Evolutionary conservation across 2,113 vertebrate genomes (phyloP).

Genomic region (Aegithalos caudatus): DNA sequence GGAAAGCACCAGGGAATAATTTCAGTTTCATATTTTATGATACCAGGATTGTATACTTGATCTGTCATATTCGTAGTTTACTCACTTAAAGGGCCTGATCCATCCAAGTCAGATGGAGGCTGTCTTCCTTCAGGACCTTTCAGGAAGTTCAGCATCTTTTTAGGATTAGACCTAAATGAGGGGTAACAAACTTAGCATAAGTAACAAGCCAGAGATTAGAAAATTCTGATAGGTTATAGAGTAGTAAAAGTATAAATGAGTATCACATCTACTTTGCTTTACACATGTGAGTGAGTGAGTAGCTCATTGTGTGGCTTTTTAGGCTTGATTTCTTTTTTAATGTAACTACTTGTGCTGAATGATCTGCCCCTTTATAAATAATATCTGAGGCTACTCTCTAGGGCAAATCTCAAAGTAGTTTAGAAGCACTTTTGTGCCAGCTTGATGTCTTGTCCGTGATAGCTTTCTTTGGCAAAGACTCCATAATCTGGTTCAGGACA

Average conservation of each 20-base stretch:
- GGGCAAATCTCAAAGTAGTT: neutral
- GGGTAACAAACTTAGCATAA: neutral
- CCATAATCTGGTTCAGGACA: conserved; percentile 38
- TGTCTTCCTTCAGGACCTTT: neutral
- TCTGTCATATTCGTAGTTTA: neutral
- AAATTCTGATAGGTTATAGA: neutral
- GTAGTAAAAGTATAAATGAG: neutral
- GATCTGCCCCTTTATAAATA: neutral
- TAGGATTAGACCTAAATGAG: neutral
- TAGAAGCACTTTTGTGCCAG: conserved; percentile 34
- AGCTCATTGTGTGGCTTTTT: neutral
- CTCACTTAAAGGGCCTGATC: neutral
- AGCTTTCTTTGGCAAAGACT: conserved; percentile 58
- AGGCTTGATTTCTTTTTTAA: neutral
- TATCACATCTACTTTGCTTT: neutral
- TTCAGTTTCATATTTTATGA: conserved; percentile 33
- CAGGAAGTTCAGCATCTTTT: neutral
- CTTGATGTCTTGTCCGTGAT: conserved; percentile 40
- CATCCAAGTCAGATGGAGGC: neutral
- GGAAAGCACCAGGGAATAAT: conserved; percentile 33
- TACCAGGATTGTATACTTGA: conserved; percentile 21
- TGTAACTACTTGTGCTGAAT: neutral
- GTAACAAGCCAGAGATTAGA: neutral
- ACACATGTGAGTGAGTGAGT: neutral
- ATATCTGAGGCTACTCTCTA: neutral